phyloP scores from a whole-genome alignment of 2,888 invertebrate species.

The Omphaloscelis lunosa region DNA sequence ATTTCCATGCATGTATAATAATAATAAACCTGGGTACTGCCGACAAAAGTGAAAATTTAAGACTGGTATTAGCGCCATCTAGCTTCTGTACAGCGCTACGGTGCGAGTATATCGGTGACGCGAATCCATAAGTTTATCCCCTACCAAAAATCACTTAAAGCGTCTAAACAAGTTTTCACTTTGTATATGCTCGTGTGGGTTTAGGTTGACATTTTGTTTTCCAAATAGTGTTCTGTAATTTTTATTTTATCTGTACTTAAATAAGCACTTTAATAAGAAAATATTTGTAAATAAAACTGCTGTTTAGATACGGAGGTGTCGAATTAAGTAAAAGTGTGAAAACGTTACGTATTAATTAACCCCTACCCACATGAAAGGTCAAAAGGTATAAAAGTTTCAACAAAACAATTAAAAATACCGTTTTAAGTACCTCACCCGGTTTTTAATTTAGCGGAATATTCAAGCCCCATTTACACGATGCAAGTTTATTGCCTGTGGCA shows the following conservation, averaged over 20 bases:
- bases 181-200: neutral
- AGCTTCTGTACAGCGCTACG: no score
- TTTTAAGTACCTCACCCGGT: neutral
- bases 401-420: constrained; percentile 17
- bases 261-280: neutral
- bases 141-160: no score
- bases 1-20: neutral
- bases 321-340: constrained; percentile 47
- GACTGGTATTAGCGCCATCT: no score
- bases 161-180: no score
- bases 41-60: no score
- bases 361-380: constrained; percentile 20
- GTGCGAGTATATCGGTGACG: no score
- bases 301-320: constrained; percentile 24
- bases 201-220: neutral
- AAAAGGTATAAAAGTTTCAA: constrained; percentile 1
- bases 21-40: neutral
- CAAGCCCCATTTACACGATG: no score
- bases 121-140: no score
- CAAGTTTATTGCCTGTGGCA: no score
- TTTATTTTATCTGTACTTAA: neutral
- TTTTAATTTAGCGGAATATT: neutral
- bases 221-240: neutral
- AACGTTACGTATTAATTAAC: constrained; percentile 35
- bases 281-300: neutral